Percentiles rank a stretch among this genome's conserved stretches.
phyloP scores from a whole-genome alignment of 2,797 vertebrate genomes.

The Nasua narica region DNA sequence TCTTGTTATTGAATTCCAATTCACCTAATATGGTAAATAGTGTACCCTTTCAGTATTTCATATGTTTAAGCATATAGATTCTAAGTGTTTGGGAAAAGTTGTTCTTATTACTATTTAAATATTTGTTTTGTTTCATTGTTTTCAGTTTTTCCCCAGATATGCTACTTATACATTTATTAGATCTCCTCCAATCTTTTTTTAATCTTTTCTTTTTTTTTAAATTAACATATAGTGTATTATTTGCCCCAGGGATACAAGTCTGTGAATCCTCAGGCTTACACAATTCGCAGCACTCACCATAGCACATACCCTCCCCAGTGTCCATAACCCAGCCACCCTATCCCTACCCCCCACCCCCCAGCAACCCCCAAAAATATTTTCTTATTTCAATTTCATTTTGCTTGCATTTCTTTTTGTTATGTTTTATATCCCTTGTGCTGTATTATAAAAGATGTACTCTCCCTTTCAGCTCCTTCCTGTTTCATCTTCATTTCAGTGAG shows the following conservation, averaged over 20 bases:
- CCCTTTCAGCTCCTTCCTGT: background rate
- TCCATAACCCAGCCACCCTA: too few species aligned
- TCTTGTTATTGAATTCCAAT: background rate
- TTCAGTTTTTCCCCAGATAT: background rate
- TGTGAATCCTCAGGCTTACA: too few species aligned
- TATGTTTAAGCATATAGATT: background rate
- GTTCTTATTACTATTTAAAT: background rate
- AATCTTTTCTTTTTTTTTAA: too few species aligned
- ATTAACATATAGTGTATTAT: too few species aligned
- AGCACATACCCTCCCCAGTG: too few species aligned
- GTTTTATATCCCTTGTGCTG: background rate
- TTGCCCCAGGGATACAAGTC: too few species aligned
- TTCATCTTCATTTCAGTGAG: background rate
- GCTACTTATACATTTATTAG: background rate
- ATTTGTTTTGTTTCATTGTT: background rate
- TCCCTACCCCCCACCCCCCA: too few species aligned
- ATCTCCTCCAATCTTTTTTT: background rate
- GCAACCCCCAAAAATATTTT: background rate
- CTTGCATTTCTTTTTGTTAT: background rate
- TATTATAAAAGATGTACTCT: background rate
- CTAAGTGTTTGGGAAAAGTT: background rate
- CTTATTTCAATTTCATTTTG: background rate
- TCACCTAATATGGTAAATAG: background rate
- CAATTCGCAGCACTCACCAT: too few species aligned
- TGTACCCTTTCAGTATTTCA: background rate